These are phyloP conservation scores for Himalopsyche japonica DNA, from an alignment of 2,888 invertebrate genomes.

Conservation along the genomic window DNA sequence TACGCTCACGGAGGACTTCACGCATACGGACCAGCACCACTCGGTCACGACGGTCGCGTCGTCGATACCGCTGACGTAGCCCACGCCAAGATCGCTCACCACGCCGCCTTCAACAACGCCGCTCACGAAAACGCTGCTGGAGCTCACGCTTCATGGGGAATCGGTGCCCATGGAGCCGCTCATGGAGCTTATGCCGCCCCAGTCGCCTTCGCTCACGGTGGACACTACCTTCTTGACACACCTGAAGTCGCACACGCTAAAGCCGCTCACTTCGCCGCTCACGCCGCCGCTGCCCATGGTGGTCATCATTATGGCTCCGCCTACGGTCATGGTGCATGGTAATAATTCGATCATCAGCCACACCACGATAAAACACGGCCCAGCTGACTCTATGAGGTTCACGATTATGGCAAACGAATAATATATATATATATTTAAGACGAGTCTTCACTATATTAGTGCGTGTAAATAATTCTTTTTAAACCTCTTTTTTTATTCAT, in stretches of 20 bases:
- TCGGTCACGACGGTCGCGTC: constrained; percentile 34
- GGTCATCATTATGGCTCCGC: neutral
- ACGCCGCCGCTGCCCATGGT: constrained; percentile 44
- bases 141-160: constrained; percentile 11
- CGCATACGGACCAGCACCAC: constrained; percentile 44
- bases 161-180: neutral
- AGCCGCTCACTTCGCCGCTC: constrained; percentile 62
- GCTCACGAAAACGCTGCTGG: constrained; percentile 15
- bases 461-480: neutral
- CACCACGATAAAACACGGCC: neutral
- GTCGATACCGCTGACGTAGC: constrained; percentile 55
- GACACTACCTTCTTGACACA: constrained; percentile 47
- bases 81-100: constrained; percentile 25
- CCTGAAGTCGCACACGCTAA: constrained; percentile 66
- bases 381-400: neutral
- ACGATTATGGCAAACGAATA: neutral
- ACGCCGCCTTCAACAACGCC: constrained; percentile 42
- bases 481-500: neutral
- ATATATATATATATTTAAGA: neutral
- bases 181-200: constrained; percentile 8
- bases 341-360: neutral
- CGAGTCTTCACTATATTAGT: neutral
- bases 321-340: neutral
- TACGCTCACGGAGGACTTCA: neutral
- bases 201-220: constrained; percentile 57